These are phyloP conservation scores for Chelonus formosanus DNA, from an alignment of 2,888 invertebrate genomes.

Conservation along the genomic window DNA sequence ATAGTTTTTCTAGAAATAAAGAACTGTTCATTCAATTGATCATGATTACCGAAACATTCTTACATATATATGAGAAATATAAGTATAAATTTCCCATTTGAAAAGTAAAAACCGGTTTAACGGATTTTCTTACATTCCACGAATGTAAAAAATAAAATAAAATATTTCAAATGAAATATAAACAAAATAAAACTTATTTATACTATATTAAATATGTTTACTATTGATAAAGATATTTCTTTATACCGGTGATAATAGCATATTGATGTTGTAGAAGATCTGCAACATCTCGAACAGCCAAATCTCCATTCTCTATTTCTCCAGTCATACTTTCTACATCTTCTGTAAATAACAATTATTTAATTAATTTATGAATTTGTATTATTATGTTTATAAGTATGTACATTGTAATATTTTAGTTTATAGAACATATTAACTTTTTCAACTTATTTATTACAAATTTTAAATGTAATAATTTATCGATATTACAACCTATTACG, in stretches of 20 bases:
- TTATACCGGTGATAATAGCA: constrained; percentile 82
- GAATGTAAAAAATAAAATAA: background rate
- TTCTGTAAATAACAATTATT: constrained; percentile 48
- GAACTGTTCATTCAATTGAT: too few species aligned
- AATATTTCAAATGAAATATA: background rate
- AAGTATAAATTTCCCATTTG: constrained; percentile 8
- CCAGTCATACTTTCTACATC: constrained; percentile 65
- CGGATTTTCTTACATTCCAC: constrained; percentile 35
- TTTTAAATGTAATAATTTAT: too few species aligned
- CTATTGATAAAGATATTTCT: background rate
- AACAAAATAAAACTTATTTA: background rate
- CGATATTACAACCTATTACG: too few species aligned
- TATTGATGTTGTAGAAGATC: constrained; percentile 88
- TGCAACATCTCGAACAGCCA: constrained; percentile 81
- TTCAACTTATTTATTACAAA: too few species aligned
- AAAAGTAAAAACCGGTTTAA: constrained; percentile 44
- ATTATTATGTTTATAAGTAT: too few species aligned
- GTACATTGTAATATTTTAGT: too few species aligned
- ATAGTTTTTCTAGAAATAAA: too few species aligned
- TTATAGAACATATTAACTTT: too few species aligned
- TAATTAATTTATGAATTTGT: too few species aligned
- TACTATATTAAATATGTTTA: constrained; percentile 7
- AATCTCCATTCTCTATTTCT: constrained; percentile 71
- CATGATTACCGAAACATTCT: too few species aligned
- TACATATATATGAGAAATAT: background rate